Percentiles rank a stretch among this genome's conserved stretches.
Conservation (phyloP, 2,888 invertebrate species). For the Sesia apiformis region DNA sequence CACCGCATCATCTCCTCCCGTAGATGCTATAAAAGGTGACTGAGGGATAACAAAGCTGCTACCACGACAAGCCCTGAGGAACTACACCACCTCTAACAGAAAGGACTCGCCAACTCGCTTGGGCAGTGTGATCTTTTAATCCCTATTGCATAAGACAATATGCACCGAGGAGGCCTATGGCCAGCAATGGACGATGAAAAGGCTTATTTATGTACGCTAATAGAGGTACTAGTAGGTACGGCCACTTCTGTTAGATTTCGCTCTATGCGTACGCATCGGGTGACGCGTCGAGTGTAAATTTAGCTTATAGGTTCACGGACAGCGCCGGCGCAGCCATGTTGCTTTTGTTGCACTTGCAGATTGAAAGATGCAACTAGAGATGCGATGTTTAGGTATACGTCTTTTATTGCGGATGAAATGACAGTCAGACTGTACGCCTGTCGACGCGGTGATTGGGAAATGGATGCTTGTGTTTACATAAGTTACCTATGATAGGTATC, state of each 20-base stretch:
- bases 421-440: neutral
- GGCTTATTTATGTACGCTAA: no score
- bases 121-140: no score
- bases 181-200: no score
- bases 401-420: conserved; percentile 1
- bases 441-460: neutral
- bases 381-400: neutral
- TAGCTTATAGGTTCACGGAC: conserved; percentile 68
- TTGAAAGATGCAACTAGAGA: neutral
- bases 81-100: no score
- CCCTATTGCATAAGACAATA: no score
- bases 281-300: conserved; percentile 64
- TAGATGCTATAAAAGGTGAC: no score
- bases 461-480: neutral
- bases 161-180: no score
- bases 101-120: no score
- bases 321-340: conserved; percentile 43
- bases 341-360: conserved; percentile 41
- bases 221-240: neutral
- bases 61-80: no score
- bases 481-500: no score
- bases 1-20: no score
- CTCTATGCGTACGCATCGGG: conserved; percentile 30
- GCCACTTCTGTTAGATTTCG: neutral
- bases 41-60: no score